Base-by-base conservation (phyloP, 2,797 vertebrate species). In the Gila robusta region DNA sequence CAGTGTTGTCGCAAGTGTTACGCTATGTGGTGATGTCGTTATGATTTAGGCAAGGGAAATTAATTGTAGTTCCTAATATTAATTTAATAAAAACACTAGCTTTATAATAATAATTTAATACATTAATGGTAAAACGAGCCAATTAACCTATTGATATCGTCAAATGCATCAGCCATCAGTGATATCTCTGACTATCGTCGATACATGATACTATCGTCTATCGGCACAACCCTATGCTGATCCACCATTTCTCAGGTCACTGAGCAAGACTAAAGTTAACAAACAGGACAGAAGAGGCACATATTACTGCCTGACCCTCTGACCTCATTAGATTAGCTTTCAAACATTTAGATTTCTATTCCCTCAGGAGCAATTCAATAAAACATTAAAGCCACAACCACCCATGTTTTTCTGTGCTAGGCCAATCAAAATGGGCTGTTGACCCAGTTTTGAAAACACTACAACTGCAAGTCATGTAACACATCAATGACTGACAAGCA, bases 271-370 rank as follows among this genome's bases (percentile, higher is more conserved):
- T 56, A n/a, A 79, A 39, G 21, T 23, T 19, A 83, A 87, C 69
- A 3, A 73, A 62, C 67, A 73, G 67, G 67, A 79, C 76, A 73
- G 66, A 83, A 49, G 56, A 71, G 37, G 73, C 80, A 49, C 37
- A 87, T 52, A 87, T 79, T 79, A 87, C 6, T 54, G 66, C 74
- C 32, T 82, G 79, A 76, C 71, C 73, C 73, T 83, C 39, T 83
- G 81, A 82, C 26, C 54, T 64, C 37, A 73, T 74, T 39, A 39
- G 39, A 70, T 47, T 26, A 73, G 35, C 17, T 17, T 56, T 62
- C 0, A 2, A 54, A 83, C 64, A 79, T 47, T 26, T 56, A 39
- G 44, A 82, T 41, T 5, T 11, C 85, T 67, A 19, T 44, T 70
- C 62, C 37, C 71, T 54, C 64, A 32, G 64, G 79, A 35, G 41